Evolutionary conservation across 2,113 vertebrate species (phyloP), one percentile per base, ranked within the genome.

Genomic region (Arenaria interpres): DNA sequence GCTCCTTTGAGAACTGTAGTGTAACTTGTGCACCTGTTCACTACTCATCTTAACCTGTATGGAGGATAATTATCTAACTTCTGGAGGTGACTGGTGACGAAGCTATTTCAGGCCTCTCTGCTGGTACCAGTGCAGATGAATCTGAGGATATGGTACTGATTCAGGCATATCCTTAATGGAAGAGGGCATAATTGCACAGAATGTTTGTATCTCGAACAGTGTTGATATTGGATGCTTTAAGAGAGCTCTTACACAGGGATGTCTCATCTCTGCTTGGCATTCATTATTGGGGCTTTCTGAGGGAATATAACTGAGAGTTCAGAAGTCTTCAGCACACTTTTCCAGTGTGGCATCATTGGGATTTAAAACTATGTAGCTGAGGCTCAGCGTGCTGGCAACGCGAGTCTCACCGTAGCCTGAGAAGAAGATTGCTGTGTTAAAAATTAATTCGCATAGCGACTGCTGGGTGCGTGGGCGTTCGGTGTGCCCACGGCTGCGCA

Each of bases 381-480:
- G 21, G 54, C 78, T 91, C 77, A 57, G 21, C 12, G 1, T 69
- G 73, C 68, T 74, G 69, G 41, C 41, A 71, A 15, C 3, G 4
- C 24, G 27, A 4, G 60, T 56, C 21, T 85, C 10, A 1, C 35
- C 14, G 7, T 4, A 43, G 39, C 21, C 45, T 74, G 51, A 27
- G 39, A 78, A 64, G 62, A 68, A 10, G 72, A 37, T 30, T 35
- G 4, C 25, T 41, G 13, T 25, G 35, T 64, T 94, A 54, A 69
- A 73, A 89, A 53, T 48, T 4, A 80, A 48, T 48, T 90, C 12
- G 16, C 45, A 1, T 7, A 27, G 48, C 21, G 33, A 33, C 32
- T 72, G 21, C 27, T 30, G 39, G 56, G 39, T 22, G 25, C 0
- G 3, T 79, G 30, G 72, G 79, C 0, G 0, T 56, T 76, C 2